phyloP scores from a whole-genome alignment of 2,797 vertebrate genomes.

The Spea hammondii region DNA sequence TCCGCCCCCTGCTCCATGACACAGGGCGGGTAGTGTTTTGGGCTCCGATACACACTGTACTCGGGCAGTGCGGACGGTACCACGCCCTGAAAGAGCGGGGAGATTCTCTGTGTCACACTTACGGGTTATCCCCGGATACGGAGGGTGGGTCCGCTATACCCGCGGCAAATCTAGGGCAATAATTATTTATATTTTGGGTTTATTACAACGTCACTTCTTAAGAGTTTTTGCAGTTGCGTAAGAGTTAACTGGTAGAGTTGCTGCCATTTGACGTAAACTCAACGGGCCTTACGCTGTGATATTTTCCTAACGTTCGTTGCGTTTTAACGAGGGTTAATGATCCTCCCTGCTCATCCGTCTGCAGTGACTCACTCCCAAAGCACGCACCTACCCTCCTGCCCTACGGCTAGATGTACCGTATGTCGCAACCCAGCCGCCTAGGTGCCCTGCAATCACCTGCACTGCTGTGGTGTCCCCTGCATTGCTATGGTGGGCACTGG shows the following conservation, averaged over 20 bases:
- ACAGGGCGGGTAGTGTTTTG: constrained; percentile 36
- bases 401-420: not conserved
- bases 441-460: not conserved
- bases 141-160: not conserved
- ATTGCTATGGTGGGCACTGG: not conserved
- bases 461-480: not conserved
- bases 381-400: not conserved
- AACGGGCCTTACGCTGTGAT: no score
- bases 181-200: constrained; percentile 6
- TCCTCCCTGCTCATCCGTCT: not conserved
- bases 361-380: constrained; percentile 12
- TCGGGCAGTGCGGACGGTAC: constrained; percentile 6
- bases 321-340: no score
- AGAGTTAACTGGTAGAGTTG: no score
- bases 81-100: constrained; percentile 24
- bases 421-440: not conserved
- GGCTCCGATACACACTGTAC: constrained; percentile 7
- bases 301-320: no score
- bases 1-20: constrained; percentile 23
- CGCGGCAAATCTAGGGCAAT: constrained; percentile 9
- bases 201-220: no score
- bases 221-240: no score
- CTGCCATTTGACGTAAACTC: no score
- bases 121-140: not conserved
- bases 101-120: constrained; percentile 9